A percentile compares a stretch with the other conserved stretches of the same genome.
phyloP scores from a whole-genome alignment of 2,113 vertebrate species.

The Haemorhous mexicanus region DNA sequence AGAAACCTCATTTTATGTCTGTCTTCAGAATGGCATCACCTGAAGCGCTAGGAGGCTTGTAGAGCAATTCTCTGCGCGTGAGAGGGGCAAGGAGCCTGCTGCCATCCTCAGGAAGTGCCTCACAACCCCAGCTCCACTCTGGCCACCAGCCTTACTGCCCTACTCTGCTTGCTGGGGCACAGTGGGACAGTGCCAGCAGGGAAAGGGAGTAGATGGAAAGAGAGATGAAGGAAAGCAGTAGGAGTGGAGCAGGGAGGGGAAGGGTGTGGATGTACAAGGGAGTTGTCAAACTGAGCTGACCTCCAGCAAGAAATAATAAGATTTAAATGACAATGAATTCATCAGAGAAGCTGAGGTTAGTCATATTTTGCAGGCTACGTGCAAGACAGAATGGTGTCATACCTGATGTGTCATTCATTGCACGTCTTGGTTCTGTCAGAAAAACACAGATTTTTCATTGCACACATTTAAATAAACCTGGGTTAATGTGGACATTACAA shows the following conservation, averaged over 20 bases:
- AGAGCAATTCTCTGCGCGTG: neutral
- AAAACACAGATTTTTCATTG: neutral
- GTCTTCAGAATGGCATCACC: neutral
- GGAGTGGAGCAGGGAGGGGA: neutral
- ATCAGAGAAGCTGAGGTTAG: neutral
- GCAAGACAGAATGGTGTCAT: neutral
- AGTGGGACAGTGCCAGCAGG: fast-evolving
- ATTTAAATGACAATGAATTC: neutral
- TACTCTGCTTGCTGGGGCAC: fast-evolving
- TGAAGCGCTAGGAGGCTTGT: neutral
- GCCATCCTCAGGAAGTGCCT: fast-evolving
- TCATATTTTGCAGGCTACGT: neutral
- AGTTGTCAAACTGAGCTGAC: neutral
- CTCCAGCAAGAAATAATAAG: neutral
- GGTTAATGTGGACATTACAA: neutral
- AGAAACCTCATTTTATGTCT: neutral
- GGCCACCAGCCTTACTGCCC: too few relatives aligned
- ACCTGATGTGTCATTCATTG: neutral
- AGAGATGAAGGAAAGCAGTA: neutral
- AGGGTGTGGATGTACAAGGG: fast-evolving
- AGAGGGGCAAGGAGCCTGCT: neutral
- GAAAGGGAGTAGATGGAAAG: neutral
- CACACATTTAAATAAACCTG: neutral
- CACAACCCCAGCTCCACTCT: fast-evolving
- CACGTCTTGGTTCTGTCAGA: neutral